phyloP scores from a whole-genome alignment of 2,113 vertebrate species.

The Acrocephalus kingi region DNA sequence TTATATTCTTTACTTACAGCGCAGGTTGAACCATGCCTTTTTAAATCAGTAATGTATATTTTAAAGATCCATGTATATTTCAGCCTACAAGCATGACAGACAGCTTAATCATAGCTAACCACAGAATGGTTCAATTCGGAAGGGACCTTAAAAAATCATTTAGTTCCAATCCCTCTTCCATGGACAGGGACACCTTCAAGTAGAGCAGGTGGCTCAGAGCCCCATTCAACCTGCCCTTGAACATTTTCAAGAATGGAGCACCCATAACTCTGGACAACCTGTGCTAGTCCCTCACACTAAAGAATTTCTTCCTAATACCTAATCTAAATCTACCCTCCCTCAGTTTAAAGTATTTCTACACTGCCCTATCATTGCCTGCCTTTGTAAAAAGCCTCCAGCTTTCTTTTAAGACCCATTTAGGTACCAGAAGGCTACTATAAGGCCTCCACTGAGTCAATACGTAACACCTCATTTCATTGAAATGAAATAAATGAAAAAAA shows the following conservation, averaged over 20 bases:
- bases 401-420: neutral
- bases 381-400: neutral
- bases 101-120: neutral
- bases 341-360: neutral
- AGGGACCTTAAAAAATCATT: neutral
- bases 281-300: neutral
- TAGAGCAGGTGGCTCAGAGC: neutral
- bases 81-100: neutral
- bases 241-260: neutral
- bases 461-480: neutral
- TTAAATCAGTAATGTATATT: conserved; percentile 3
- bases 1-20: conserved; percentile 35
- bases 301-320: neutral
- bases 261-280: neutral
- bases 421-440: neutral
- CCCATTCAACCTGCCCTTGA: neutral
- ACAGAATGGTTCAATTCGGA: neutral
- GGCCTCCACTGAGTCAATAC: neutral
- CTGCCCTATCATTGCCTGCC: neutral
- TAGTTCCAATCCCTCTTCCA: neutral
- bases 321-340: neutral
- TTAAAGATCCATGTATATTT: neutral
- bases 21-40: conserved; percentile 48
- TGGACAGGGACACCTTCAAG: neutral
- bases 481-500: neutral